These are phyloP conservation scores for Perognathus longimembris DNA, from an alignment of 2,113 vertebrate species.

Conservation along the genomic window DNA sequence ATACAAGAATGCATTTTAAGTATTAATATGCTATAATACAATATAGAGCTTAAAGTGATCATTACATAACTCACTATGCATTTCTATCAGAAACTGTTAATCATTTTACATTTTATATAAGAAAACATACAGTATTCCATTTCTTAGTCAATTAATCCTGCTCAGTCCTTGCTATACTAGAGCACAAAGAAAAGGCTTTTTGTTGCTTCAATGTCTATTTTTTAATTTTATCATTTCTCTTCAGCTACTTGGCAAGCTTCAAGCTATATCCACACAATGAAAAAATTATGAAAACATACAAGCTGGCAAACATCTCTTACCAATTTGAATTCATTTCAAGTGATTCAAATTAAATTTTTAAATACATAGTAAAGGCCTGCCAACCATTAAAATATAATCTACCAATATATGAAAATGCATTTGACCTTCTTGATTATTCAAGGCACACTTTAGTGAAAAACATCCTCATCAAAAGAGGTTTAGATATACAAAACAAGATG, in stretches of 20 bases:
- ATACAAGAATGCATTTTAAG: conserved; percentile 14
- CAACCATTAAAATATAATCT: conserved; percentile 37
- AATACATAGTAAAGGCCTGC: conserved; percentile 22
- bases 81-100: conserved; percentile 38
- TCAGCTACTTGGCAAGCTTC: conserved; percentile 19
- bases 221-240: conserved; percentile 52
- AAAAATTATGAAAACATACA: conserved; percentile 51
- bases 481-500: background rate
- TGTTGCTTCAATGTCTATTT: conserved; percentile 11
- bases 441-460: background rate
- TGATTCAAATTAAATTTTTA: conserved; percentile 64
- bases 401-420: conserved; percentile 5
- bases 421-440: conserved; percentile 47
- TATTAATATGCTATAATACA: background rate
- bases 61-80: conserved; percentile 10
- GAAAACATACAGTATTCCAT: background rate
- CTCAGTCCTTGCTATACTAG: background rate
- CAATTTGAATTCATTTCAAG: conserved; percentile 59
- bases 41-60: conserved; percentile 47
- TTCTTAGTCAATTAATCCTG: conserved; percentile 1
- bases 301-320: conserved; percentile 24
- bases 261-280: conserved; percentile 38
- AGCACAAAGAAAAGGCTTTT: conserved; percentile 16
- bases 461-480: background rate
- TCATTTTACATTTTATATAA: conserved; percentile 31